A percentile compares a stretch with the other conserved stretches of the same genome.
Conservation (phyloP, 2,113 vertebrate genomes). For the Silurus meridionalis region DNA sequence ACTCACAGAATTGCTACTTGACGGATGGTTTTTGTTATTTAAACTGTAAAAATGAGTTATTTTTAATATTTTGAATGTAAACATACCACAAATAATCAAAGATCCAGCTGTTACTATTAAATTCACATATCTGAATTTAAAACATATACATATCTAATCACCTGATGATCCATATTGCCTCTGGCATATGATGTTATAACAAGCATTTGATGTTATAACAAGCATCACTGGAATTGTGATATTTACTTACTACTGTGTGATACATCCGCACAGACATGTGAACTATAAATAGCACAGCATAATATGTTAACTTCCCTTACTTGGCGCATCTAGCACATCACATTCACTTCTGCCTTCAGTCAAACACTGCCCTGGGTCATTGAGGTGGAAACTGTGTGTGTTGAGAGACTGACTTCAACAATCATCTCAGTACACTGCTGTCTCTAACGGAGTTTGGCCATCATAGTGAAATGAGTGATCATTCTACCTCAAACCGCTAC, state of each 20-base stretch:
- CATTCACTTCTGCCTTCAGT: not conserved
- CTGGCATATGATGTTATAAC: not conserved
- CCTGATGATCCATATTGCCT: not conserved
- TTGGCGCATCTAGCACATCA: not conserved
- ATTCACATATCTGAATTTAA: too few species aligned
- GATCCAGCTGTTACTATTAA: not conserved
- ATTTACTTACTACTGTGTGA: not conserved
- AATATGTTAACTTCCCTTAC: not conserved
- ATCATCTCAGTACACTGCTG: slow-evolving; percentile 52
- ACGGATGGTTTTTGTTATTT: not conserved
- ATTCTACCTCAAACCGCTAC: slow-evolving; percentile 59
- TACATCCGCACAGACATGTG: not conserved
- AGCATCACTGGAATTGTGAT: not conserved
- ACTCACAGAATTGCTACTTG: not conserved
- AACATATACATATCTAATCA: not conserved
- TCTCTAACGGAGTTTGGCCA: slow-evolving; percentile 59
- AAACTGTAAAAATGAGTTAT: not conserved
- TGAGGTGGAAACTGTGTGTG: slow-evolving; percentile 66
- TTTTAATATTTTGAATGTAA: not conserved
- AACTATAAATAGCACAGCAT: slow-evolving; percentile 3
- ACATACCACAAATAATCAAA: not conserved
- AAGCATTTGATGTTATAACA: not conserved
- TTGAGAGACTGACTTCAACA: slow-evolving; percentile 60
- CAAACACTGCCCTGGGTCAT: slow-evolving; percentile 44
- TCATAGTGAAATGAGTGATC: slow-evolving; percentile 72